Percentiles rank a stretch among this genome's conserved stretches.
Evolutionary conservation across 2,113 vertebrate species (phyloP).

Genomic region (Cisticola juncidis): DNA sequence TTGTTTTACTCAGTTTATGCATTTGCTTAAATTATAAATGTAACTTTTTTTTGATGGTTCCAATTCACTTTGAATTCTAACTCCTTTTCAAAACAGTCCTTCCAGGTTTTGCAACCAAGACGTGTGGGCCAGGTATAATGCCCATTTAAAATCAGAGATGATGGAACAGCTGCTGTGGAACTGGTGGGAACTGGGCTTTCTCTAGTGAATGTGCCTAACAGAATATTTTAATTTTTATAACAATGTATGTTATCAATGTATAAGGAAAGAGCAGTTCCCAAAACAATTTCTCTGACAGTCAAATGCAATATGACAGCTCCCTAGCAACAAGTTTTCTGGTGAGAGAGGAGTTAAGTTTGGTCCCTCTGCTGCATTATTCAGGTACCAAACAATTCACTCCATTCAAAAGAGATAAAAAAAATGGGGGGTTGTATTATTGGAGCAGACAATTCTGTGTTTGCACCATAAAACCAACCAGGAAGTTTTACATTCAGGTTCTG

Average conservation of each 20-base stretch:
- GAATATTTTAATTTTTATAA: neutral
- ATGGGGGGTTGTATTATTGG: neutral
- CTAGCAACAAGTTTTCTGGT: neutral
- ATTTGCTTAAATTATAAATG: neutral
- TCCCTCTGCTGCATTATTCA: neutral
- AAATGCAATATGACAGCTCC: neutral
- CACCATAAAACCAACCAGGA: conserved; percentile 13
- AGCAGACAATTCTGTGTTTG: conserved; percentile 46
- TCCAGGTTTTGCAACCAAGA: neutral
- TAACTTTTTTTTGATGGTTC: neutral
- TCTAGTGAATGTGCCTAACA: neutral
- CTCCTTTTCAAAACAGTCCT: neutral
- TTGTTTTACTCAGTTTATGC: neutral
- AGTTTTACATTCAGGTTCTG: conserved; percentile 40
- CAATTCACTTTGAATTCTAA: neutral
- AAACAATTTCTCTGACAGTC: neutral
- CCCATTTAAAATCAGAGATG: neutral
- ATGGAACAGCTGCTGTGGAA: neutral
- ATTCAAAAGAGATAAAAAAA: conserved; percentile 49
- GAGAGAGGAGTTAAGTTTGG: conserved; percentile 13
- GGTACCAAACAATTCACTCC: conserved; percentile 30
- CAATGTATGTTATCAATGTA: neutral
- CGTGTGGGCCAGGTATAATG: no score
- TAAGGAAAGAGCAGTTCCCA: neutral
- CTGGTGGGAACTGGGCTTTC: neutral